Evolutionary conservation across 2,888 invertebrate genomes (phyloP).

Genomic region (Drosophila anomelani): DNA sequence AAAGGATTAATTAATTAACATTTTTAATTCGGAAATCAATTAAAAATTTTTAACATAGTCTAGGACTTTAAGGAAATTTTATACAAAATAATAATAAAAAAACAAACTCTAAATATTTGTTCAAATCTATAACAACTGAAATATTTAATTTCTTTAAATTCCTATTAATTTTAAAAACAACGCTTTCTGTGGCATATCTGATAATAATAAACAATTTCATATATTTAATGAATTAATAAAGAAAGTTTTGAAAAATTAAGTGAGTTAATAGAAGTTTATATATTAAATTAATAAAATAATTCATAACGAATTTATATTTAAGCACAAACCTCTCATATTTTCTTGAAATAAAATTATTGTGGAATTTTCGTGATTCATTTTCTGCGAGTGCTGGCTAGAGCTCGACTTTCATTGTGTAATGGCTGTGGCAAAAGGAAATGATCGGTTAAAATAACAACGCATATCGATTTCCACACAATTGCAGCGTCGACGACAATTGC

Average conservation of each 20-base stretch:
- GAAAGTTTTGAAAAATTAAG: neutral
- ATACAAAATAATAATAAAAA: no score
- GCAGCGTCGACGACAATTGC: slow-evolving; percentile 74
- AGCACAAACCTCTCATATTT: neutral
- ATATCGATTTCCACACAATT: slow-evolving; percentile 80
- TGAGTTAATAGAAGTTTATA: neutral
- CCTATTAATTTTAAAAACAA: no score
- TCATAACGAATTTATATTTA: neutral
- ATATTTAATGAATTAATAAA: neutral
- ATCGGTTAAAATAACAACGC: slow-evolving; percentile 80
- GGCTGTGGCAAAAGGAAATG: slow-evolving; percentile 69
- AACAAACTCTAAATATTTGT: no score
- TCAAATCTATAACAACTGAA: no score
- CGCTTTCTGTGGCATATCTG: no score
- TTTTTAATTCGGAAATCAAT: no score
- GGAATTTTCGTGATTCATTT: neutral
- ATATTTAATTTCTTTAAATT: no score
- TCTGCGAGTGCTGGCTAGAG: slow-evolving; percentile 1
- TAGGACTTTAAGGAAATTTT: no score
- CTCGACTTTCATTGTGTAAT: slow-evolving; percentile 34
- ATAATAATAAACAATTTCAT: no score
- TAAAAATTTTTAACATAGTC: no score
- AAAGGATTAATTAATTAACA: neutral
- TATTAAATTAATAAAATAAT: neutral
- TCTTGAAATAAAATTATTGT: neutral